Base-by-base conservation (phyloP, 2,888 invertebrate genomes). In the Agrochola circellaris region DNA sequence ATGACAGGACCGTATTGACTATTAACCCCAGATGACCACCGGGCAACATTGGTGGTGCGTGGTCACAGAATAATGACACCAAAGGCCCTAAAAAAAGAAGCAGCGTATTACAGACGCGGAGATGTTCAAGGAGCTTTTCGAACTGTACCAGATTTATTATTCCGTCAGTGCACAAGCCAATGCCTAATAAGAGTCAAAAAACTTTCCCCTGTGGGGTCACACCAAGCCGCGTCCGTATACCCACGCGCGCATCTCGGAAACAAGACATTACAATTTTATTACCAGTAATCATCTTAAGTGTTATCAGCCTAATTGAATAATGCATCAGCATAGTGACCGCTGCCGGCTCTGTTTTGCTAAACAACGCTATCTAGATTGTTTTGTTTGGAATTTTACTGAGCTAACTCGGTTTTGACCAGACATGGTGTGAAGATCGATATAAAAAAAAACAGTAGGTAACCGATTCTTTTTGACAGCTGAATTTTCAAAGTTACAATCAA, bases 281-380 rank as follows among this genome's bases (percentile, higher is more conserved):
- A 95, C 92, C 91, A 92, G 94, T 95, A 95, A 96, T 95, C 93
- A 93, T 93, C 94, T 94, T 94, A 96, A 96, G 96, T 96, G 96
- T 95, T 96, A 95, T 96, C 96, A 94, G 93, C 88, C 89, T 96
- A 96, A 96, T 96, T 96, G 96, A 95, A 96, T 96, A 96, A 96
- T 96, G 94, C 94, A 94, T 94, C 92, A 89, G 90, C 88, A 93
- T 94, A 93, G 91, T 87, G 90, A 90, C 89, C 88, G 85, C 84
- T 88, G 83, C 87, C 84, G 89, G 88, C 85, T 81, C 73, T 86
- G 89, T 86, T 89, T 87, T 84, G 82, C 86, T 86, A 81, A 83
- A 78, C 81, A 81, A 81, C 68, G 34, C 48, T 81, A 87, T 83
- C 79, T 81, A 74, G 80, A 79, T 87, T 78, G 82, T 80, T 83